phyloP scores from a whole-genome alignment of 2,888 invertebrate genomes.

The Unio delphinus region DNA sequence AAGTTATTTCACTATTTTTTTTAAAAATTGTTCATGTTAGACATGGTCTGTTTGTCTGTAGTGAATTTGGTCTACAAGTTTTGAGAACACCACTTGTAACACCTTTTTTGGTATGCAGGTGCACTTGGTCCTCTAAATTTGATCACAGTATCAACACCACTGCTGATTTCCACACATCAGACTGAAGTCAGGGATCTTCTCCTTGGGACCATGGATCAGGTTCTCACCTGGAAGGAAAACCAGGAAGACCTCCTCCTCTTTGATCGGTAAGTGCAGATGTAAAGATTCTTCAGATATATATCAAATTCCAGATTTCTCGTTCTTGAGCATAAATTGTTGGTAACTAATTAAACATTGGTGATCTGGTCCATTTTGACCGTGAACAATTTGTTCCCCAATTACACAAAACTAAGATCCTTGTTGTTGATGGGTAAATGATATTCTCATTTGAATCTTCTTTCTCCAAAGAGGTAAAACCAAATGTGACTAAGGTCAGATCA shows the following conservation, averaged over 20 bases:
- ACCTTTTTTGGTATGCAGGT: slow-evolving; percentile 22
- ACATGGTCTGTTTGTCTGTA: too few species aligned
- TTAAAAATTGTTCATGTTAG: too few species aligned
- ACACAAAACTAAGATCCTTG: too few species aligned
- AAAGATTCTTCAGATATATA: not conserved
- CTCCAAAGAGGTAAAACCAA: too few species aligned
- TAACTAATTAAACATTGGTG: slow-evolving; percentile 1
- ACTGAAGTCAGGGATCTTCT: slow-evolving; percentile 20
- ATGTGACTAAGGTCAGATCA: too few species aligned
- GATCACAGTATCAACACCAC: slow-evolving; percentile 14
- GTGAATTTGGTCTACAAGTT: too few species aligned
- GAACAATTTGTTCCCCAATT: too few species aligned
- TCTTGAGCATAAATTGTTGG: not conserved
- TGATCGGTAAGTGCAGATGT: slow-evolving; percentile 29
- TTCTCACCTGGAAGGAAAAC: slow-evolving; percentile 49
- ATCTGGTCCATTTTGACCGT: too few species aligned
- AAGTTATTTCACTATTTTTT: too few species aligned
- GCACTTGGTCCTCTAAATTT: slow-evolving; percentile 40
- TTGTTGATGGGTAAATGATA: too few species aligned
- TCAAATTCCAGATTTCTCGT: not conserved
- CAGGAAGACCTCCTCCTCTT: slow-evolving; percentile 30
- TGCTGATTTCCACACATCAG: slow-evolving; percentile 8
- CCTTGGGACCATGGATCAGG: slow-evolving; percentile 37
- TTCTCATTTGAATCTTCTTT: too few species aligned
- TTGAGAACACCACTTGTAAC: not conserved